Percentiles rank a stretch among this genome's conserved stretches.
Evolutionary conservation across 2,888 invertebrate genomes (phyloP).

Genomic region (Drosophila paracracens): DNA sequence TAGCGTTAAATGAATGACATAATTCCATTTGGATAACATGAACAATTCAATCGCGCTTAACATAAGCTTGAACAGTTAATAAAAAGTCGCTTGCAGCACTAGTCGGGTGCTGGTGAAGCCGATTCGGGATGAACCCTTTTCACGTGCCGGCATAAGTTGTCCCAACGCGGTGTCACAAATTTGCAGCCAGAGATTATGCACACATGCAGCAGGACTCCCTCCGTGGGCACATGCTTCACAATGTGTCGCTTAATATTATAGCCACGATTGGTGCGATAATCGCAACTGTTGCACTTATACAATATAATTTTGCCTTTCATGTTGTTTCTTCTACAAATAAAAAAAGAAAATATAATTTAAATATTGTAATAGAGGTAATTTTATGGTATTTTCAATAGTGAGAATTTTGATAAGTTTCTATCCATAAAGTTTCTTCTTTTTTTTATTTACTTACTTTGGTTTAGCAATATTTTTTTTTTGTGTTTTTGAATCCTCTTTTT

Average conservation of each 20-base stretch:
- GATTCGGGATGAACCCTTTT: slow-evolving; percentile 34
- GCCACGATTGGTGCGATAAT: slow-evolving; percentile 41
- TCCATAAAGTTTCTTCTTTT: neutral
- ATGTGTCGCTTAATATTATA: slow-evolving; percentile 50
- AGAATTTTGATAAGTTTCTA: neutral
- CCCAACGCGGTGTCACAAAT: slow-evolving; percentile 44
- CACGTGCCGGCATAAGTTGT: slow-evolving; percentile 42
- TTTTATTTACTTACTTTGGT: slow-evolving; percentile 25
- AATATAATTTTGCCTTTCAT: slow-evolving; percentile 19
- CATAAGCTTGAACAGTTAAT: neutral
- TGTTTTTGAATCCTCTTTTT: neutral
- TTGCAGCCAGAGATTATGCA: slow-evolving; percentile 49
- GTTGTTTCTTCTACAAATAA: slow-evolving; percentile 25
- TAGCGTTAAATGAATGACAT: neutral
- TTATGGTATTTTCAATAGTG: neutral
- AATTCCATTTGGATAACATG: too few relatives aligned
- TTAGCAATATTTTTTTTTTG: slow-evolving; percentile 15
- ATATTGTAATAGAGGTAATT: neutral
- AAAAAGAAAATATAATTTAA: neutral
- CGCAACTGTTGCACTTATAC: slow-evolving; percentile 39
- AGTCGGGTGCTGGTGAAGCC: neutral
- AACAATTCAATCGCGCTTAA: neutral
- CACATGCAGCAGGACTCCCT: slow-evolving; percentile 30
- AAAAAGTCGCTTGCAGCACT: neutral
- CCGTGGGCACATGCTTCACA: slow-evolving; percentile 24